Evolutionary conservation across 2,113 vertebrate species (phyloP), one percentile per base, ranked within the genome.

Genomic region (Ictalurus furcatus): DNA sequence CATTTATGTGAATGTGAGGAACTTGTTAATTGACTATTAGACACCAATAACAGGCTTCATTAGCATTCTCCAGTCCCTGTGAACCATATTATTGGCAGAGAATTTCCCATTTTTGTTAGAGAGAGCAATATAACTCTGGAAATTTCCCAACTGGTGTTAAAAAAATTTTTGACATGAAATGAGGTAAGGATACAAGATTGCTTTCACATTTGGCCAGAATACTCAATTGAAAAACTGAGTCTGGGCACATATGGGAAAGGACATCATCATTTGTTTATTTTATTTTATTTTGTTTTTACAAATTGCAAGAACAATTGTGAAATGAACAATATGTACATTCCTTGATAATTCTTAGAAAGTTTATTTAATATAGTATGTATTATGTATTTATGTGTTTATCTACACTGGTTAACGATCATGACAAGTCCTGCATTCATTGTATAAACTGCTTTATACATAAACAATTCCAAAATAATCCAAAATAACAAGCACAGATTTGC

Each of bases 21-120:
- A 61, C 37, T 81, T 89, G 59, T 56, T 79, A 65, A 85, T 79
- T 80, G 74, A 58, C 63, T 80, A 85, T 85, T 59, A 44, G 44
- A 44, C 54, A 58, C n/a, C 61, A 69, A 80, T 80, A 89, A 85
- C 34, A 69, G 74, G 79, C 40, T 80, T 88, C 61, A 82, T 88
- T 52, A 89, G 44, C 63, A 56, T 71, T 76, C 48, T 85, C 0
- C 59, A 40, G 44, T 30, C 71, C 44, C 28, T 34, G 37, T 21
- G 58, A 84, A 34, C 58, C 40, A 48, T 85, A 85, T 84, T 85
- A 84, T 63, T 85, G 82, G 40, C 83, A 78, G 30, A 84, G 34
- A 78, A 56, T 56, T 48, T 54, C 21, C 19, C 7, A 61, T 61
- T 88, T 88, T 17, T 34, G 48, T 59, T n/a, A 73, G 52, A 44